Conservation (phyloP, 1,140 invertebrate species). For the Helicoverpa armigera region DNA sequence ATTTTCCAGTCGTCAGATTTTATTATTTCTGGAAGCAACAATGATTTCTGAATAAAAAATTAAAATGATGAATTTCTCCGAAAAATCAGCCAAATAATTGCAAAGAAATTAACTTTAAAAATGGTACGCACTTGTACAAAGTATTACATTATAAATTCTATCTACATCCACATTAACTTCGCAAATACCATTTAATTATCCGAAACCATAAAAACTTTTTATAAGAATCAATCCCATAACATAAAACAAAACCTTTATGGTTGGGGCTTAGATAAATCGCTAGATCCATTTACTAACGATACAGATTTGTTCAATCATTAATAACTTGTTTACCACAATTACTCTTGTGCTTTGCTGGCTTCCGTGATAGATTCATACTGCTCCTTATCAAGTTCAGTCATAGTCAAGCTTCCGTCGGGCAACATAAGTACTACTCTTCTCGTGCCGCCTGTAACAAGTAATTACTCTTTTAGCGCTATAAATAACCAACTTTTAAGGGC, state of each 20-base stretch:
- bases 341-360: slow-evolving; percentile 82
- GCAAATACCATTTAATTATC: not conserved
- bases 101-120: not conserved
- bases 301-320: not conserved
- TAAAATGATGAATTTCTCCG: not conserved
- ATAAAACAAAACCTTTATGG: not conserved
- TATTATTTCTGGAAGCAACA: not conserved
- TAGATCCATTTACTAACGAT: not conserved
- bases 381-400: slow-evolving; percentile 94
- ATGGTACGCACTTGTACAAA: not conserved
- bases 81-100: not conserved
- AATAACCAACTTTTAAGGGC: too few relatives aligned
- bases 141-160: not conserved
- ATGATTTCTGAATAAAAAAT: not conserved
- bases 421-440: slow-evolving; percentile 92
- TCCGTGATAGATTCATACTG: slow-evolving; percentile 89
- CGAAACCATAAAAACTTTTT: not conserved
- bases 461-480: not conserved
- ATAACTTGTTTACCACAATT: slow-evolving; percentile 44
- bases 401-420: slow-evolving; percentile 93
- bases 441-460: slow-evolving; percentile 89
- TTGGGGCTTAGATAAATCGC: not conserved
- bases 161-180: not conserved
- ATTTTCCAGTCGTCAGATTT: too few relatives aligned
- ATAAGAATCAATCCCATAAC: not conserved